phyloP scores from a whole-genome alignment of 2,888 invertebrate species.

The Mythimna impura region DNA sequence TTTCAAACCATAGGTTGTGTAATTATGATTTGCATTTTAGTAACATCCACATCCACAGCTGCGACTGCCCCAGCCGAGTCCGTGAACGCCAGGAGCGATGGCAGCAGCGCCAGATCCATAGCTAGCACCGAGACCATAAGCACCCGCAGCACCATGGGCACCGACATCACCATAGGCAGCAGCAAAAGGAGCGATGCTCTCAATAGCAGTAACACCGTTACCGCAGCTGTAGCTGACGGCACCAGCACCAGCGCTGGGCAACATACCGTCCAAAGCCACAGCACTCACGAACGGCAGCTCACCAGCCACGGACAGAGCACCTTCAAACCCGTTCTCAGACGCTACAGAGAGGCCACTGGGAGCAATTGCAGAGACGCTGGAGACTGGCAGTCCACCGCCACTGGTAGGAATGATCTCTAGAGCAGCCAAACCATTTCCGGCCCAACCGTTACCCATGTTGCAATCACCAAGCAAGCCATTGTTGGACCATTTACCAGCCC shows the following conservation, averaged over 20 bases:
- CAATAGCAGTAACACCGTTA: conserved; percentile 44
- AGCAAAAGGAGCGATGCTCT: conserved; percentile 24
- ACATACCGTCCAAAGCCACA: conserved; percentile 27
- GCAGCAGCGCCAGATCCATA: no score
- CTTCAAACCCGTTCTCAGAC: conserved; percentile 59
- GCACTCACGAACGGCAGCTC: conserved; percentile 56
- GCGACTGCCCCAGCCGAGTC: not conserved
- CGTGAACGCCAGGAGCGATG: no score
- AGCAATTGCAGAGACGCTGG: conserved; percentile 43
- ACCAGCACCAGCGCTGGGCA: conserved; percentile 43
- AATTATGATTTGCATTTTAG: not conserved
- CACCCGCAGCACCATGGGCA: not conserved
- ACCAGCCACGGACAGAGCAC: conserved; percentile 43
- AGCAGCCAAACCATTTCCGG: conserved; percentile 48
- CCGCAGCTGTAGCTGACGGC: conserved; percentile 46
- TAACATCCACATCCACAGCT: not conserved
- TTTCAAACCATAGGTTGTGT: not conserved
- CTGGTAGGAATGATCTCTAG: conserved; percentile 47
- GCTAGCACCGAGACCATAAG: conserved; percentile 19
- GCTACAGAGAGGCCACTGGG: conserved; percentile 53
- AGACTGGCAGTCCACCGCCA: conserved; percentile 50
- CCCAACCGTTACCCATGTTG: conserved; percentile 3
- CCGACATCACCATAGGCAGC: conserved; percentile 3
- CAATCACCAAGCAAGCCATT: conserved; percentile 16
- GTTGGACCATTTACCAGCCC: not conserved